Evolutionary conservation across 2,797 vertebrate genomes (phyloP).

Genomic region (Phoxinus dragarum): DNA sequence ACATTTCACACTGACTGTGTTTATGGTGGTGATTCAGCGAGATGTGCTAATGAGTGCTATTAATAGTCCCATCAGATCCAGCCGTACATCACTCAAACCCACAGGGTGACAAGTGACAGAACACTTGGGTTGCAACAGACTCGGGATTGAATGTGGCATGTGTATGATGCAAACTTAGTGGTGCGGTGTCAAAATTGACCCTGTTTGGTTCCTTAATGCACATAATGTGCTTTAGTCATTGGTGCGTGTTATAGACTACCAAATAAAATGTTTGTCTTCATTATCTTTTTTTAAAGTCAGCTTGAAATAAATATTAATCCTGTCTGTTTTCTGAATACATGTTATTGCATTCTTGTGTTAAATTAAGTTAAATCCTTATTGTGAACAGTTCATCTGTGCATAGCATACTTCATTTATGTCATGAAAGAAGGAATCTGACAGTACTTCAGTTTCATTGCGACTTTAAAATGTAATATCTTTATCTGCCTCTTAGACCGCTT

Average conservation of each 20-base stretch:
- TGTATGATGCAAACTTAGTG: slow-evolving; percentile 4
- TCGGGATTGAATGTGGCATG: background rate
- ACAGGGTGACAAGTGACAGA: slow-evolving; percentile 32
- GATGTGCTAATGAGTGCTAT: slow-evolving; percentile 36
- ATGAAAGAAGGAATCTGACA: background rate
- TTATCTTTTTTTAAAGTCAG: background rate
- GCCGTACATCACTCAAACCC: slow-evolving; percentile 22
- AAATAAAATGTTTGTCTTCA: background rate
- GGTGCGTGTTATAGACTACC: background rate
- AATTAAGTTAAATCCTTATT: no score
- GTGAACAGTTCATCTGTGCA: background rate
- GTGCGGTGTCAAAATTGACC: background rate
- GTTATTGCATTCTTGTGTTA: background rate
- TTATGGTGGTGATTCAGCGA: slow-evolving; percentile 24
- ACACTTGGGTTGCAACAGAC: slow-evolving; percentile 18
- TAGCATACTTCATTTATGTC: background rate
- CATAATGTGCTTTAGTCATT: background rate
- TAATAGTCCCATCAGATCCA: slow-evolving; percentile 32
- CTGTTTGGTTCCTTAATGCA: background rate
- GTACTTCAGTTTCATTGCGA: background rate
- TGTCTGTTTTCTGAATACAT: background rate
- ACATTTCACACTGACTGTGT: slow-evolving; percentile 16
- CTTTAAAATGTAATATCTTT: background rate
- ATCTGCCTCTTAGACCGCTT: background rate
- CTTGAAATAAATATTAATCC: background rate